These are phyloP conservation scores for Cerastoderma edule DNA, from an alignment of 2,888 invertebrate genomes.

Conservation along the genomic window DNA sequence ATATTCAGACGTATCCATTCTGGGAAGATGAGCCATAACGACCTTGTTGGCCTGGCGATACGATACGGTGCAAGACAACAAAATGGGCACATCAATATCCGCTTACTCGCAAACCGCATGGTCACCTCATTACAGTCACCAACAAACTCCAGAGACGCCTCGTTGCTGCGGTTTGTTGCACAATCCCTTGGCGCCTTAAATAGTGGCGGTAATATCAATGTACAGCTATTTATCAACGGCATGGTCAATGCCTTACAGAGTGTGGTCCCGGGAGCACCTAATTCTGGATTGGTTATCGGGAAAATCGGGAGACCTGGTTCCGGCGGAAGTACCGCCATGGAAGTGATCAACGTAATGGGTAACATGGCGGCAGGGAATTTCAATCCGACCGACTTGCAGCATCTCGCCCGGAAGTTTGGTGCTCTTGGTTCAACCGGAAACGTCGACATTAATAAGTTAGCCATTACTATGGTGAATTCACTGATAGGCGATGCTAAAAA, in stretches of 20 bases:
- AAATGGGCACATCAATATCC: conserved; percentile 39
- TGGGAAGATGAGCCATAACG: conserved; percentile 27
- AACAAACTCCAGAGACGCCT: conserved; percentile 5
- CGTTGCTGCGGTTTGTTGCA: conserved; percentile 37
- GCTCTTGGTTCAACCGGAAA: conserved; percentile 33
- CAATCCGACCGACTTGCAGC: conserved; percentile 16
- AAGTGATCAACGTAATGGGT: conserved; percentile 33
- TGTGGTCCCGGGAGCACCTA: conserved; percentile 2
- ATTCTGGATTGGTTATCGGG: conserved; percentile 8
- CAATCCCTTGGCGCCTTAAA: conserved; percentile 40
- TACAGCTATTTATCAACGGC: conserved; percentile 7
- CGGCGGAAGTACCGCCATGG: conserved; percentile 17
- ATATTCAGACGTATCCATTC: conserved; percentile 21
- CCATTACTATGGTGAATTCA: conserved; percentile 27
- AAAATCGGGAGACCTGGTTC: background rate
- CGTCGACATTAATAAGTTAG: conserved; percentile 38
- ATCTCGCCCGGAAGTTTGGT: conserved; percentile 32
- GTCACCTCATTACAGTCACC: conserved; percentile 23
- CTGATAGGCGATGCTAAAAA: conserved; percentile 11
- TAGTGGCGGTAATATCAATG: conserved; percentile 42
- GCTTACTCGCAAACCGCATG: conserved; percentile 36
- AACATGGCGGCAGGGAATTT: conserved; percentile 34
- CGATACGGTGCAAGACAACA: conserved; percentile 33
- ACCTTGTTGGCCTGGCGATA: conserved; percentile 28
- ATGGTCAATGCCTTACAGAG: conserved; percentile 21